Evolutionary conservation across 2,113 vertebrate species (phyloP).

Genomic region (Poeciliopsis occidentalis): DNA sequence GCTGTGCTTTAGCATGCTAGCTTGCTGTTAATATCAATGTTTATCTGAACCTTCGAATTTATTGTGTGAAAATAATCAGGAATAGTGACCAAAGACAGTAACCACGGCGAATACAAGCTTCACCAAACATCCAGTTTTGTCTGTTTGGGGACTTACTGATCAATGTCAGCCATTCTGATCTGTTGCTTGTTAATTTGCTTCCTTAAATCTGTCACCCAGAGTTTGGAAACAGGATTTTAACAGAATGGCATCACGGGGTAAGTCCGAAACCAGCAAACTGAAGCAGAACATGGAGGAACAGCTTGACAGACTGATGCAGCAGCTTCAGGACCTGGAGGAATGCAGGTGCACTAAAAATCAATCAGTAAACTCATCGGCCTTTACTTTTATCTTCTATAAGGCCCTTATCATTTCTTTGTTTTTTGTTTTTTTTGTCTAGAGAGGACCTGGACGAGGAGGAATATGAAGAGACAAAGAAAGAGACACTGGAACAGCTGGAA

Average conservation of each 20-base stretch:
- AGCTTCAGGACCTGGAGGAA: slow-evolving; percentile 95
- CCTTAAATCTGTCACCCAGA: neutral
- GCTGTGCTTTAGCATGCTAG: slow-evolving; percentile 27
- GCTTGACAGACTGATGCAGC: slow-evolving; percentile 95
- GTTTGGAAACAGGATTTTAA: slow-evolving; percentile 4
- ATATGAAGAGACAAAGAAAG: slow-evolving; percentile 96
- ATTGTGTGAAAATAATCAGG: neutral
- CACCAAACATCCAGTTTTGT: neutral
- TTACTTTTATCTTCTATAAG: neutral
- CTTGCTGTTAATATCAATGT: neutral
- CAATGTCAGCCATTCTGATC: neutral
- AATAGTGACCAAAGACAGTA: neutral
- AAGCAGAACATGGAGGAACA: slow-evolving; percentile 98
- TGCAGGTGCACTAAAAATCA: slow-evolving; percentile 85
- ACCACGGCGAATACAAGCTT: neutral
- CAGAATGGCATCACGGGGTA: slow-evolving; percentile 93
- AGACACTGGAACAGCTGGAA: slow-evolving; percentile 94
- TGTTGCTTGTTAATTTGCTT: neutral
- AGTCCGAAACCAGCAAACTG: slow-evolving; percentile 92
- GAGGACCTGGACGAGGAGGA: slow-evolving; percentile 95
- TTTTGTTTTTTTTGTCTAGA: slow-evolving; percentile 68
- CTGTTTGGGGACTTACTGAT: neutral
- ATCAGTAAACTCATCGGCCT: neutral
- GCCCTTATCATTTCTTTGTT: neutral
- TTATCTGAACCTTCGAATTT: neutral